Evolutionary conservation across 2,888 invertebrate genomes (phyloP).

Genomic region (Drosophila testacea): DNA sequence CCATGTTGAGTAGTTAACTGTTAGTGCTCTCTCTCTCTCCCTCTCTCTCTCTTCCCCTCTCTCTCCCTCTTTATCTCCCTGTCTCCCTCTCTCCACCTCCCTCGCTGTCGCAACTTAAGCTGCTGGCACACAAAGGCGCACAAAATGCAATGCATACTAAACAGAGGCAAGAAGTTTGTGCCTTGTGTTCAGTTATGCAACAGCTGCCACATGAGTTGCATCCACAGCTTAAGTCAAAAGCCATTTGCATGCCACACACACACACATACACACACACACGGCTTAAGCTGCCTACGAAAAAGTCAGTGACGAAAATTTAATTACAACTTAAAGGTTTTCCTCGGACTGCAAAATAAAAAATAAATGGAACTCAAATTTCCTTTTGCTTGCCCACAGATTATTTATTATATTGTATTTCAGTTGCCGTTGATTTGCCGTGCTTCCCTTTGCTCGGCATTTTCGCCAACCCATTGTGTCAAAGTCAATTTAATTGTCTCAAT

Average conservation of each 20-base stretch:
- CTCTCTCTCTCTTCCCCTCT: constrained; percentile 15
- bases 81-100: constrained; percentile 9
- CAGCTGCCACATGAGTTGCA: constrained; percentile 34
- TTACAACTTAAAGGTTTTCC: constrained; percentile 71
- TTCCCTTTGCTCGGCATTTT: constrained; percentile 33
- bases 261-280: not conserved
- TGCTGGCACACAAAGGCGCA: constrained; percentile 49
- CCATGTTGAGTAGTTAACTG: constrained; percentile 14
- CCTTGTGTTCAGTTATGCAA: constrained; percentile 55
- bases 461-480: constrained; percentile 69
- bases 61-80: constrained; percentile 14
- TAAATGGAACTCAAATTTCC: not conserved
- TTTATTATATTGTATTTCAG: constrained; percentile 70
- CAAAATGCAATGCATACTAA: constrained; percentile 77
- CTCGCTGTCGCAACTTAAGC: constrained; percentile 30
- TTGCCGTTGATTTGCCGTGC: constrained; percentile 62
- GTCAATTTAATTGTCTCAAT: constrained; percentile 80
- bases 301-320: constrained; percentile 56
- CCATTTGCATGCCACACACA: constrained; percentile 30
- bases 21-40: not conserved
- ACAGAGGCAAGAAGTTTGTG: constrained; percentile 28
- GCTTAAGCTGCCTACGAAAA: constrained; percentile 15
- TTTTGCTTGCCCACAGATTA: constrained; percentile 39
- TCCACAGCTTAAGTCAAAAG: constrained; percentile 28
- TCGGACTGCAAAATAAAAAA: constrained; percentile 13